Evolutionary conservation across 1,140 invertebrate species (phyloP).

Genomic region (Akabosia matsudoensis): DNA sequence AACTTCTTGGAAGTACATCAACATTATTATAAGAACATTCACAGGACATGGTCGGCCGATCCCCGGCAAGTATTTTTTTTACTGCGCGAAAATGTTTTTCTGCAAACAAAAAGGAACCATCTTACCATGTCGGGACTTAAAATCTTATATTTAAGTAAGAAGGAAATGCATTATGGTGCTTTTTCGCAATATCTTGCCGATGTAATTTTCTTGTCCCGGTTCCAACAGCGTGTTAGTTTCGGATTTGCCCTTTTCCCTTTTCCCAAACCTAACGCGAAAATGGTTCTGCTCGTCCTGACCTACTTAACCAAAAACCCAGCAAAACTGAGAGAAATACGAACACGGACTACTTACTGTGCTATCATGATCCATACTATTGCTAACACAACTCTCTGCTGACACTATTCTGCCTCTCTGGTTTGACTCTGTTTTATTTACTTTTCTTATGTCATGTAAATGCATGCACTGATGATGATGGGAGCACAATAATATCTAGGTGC

Average conservation of each 20-base stretch:
- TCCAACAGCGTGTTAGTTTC: neutral
- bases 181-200: neutral
- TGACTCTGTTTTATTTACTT: neutral
- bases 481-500: neutral
- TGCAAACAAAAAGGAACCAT: no score
- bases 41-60: neutral
- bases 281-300: slow-evolving; percentile 18
- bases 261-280: slow-evolving; percentile 7
- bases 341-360: no score
- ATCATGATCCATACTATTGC: neutral
- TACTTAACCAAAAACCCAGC: slow-evolving; percentile 23
- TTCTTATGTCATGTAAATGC: neutral
- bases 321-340: neutral
- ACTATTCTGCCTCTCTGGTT: neutral
- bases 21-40: neutral
- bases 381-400: no score
- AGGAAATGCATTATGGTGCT: neutral
- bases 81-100: no score
- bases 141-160: neutral
- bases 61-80: no score
- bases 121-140: no score
- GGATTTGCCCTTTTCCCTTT: neutral
- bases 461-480: neutral
- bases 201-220: neutral
- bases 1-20: no score